phyloP scores from a whole-genome alignment of 2,797 vertebrate species.

The Lophotriccus pileatus region DNA sequence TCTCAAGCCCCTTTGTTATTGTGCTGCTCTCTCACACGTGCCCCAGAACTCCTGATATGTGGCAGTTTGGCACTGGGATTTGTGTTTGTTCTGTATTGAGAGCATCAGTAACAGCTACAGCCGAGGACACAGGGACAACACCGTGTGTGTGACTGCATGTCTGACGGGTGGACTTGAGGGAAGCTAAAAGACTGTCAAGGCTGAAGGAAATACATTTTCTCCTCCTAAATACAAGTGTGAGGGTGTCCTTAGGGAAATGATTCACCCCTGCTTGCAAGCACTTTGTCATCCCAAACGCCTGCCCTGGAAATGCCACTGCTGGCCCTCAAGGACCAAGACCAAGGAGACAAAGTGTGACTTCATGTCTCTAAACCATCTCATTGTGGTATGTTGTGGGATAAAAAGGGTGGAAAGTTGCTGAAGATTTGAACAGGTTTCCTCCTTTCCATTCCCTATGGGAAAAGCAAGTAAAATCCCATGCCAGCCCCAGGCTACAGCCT shows the following conservation, averaged over 20 bases:
- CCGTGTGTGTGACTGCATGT: neutral
- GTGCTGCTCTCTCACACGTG: neutral
- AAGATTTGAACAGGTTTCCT: neutral
- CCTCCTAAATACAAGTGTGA: neutral
- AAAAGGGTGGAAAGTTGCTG: neutral
- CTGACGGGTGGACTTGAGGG: neutral
- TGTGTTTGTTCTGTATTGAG: neutral
- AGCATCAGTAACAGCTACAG: neutral
- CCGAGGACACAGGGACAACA: neutral
- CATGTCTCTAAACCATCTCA: neutral
- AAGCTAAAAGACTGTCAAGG: neutral
- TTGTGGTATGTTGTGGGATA: neutral
- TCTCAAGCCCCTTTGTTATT: neutral
- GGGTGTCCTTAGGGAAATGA: slow-evolving; percentile 25
- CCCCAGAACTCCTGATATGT: accelerated
- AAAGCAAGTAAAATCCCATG: neutral
- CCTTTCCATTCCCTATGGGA: neutral
- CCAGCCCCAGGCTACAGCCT: neutral
- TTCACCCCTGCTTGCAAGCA: slow-evolving; percentile 40
- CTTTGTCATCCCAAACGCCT: slow-evolving; percentile 34
- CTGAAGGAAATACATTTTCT: slow-evolving; percentile 12
- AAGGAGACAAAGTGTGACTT: neutral
- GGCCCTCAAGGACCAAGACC: neutral
- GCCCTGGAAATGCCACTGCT: neutral
- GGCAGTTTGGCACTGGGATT: neutral